Evolutionary conservation across 2,888 invertebrate genomes (phyloP).

Genomic region (Polyploca ridens): DNA sequence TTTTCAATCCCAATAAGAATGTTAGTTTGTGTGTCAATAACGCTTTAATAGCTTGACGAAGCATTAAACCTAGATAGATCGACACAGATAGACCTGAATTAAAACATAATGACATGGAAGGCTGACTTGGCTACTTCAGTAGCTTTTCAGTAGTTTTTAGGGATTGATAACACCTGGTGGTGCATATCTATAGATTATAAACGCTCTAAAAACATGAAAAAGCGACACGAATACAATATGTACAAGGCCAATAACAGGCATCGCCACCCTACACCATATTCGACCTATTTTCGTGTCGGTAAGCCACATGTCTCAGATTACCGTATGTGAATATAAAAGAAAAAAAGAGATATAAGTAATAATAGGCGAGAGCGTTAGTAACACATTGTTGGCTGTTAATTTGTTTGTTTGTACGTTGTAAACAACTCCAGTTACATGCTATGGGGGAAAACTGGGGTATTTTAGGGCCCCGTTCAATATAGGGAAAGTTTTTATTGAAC

Average conservation of each 20-base stretch:
- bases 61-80: too few species aligned
- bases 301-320: constrained; percentile 70
- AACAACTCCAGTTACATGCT: constrained; percentile 23
- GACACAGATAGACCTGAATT: too few species aligned
- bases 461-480: background rate
- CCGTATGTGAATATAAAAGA: constrained; percentile 60
- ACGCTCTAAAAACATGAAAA: background rate
- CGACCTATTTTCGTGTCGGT: constrained; percentile 63
- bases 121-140: too few species aligned
- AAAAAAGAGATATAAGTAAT: constrained; percentile 46
- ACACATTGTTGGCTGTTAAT: constrained; percentile 46
- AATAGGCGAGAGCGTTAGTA: constrained; percentile 28
- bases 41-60: too few species aligned
- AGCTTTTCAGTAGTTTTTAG: too few species aligned
- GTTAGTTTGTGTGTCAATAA: too few species aligned
- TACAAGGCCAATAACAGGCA: constrained; percentile 21
- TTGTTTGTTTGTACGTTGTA: constrained; percentile 41
- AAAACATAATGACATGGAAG: too few species aligned
- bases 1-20: too few species aligned
- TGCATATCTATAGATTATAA: too few species aligned
- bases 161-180: too few species aligned
- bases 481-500: background rate
- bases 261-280: constrained; percentile 51
- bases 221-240: background rate
- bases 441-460: constrained; percentile 13